Conservation (phyloP, 2,113 vertebrate species). For the Sula dactylatra region DNA sequence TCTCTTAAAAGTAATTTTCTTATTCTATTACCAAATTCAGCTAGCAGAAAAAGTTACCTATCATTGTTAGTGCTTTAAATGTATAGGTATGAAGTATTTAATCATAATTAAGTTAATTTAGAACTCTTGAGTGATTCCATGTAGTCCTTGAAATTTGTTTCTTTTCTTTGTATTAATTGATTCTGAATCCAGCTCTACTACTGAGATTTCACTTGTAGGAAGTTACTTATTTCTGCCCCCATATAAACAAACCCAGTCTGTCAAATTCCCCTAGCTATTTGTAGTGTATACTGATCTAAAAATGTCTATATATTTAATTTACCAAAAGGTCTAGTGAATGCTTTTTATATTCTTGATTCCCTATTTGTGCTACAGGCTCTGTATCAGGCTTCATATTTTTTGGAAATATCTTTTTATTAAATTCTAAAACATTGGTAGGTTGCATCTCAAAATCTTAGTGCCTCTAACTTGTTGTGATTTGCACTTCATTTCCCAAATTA, state of each 20-base stretch:
- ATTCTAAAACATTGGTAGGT: background rate
- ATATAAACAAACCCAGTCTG: background rate
- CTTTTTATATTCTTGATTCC: background rate
- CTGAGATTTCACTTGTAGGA: background rate
- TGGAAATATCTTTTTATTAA: background rate
- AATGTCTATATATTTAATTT: background rate
- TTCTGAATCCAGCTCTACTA: background rate
- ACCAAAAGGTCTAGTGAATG: background rate
- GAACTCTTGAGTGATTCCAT: background rate
- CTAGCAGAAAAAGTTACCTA: background rate
- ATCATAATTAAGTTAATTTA: background rate
- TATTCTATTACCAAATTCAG: background rate
- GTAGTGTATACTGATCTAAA: background rate
- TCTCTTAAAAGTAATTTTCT: background rate
- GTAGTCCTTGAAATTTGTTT: background rate
- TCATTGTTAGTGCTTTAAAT: background rate
- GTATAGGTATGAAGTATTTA: background rate
- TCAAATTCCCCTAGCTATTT: background rate
- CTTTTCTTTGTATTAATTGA: background rate
- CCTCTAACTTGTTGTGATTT: background rate
- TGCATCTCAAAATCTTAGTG: background rate
- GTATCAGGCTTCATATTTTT: background rate
- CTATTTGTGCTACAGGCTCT: background rate
- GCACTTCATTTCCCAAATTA: background rate
- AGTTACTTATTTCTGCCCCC: background rate